phyloP scores from a whole-genome alignment of 2,113 vertebrate genomes.

The Heterotilapia buettikoferi region DNA sequence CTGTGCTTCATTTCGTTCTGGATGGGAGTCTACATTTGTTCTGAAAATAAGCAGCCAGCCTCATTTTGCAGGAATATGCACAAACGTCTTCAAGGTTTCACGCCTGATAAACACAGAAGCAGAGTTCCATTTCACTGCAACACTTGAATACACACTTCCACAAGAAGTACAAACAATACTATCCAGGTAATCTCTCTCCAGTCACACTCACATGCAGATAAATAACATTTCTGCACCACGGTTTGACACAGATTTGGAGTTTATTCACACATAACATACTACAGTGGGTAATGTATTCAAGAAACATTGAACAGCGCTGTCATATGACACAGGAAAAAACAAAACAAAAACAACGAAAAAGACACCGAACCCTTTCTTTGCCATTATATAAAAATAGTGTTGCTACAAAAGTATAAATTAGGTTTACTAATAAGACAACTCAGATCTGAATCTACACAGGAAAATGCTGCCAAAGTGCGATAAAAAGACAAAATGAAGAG shows the following conservation, averaged over 20 bases:
- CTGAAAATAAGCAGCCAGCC: conserved; percentile 17
- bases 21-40: conserved; percentile 20
- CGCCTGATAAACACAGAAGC: background rate
- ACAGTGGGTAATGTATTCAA: conserved; percentile 88
- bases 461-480: conserved; percentile 72
- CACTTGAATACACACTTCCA: background rate
- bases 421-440: conserved; percentile 89
- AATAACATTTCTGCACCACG: background rate
- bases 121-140: background rate
- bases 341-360: conserved; percentile 61
- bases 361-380: conserved; percentile 81
- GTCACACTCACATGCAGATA: background rate
- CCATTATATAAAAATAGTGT: conserved; percentile 99
- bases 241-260: conserved; percentile 63
- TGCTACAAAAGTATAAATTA: conserved; percentile 99
- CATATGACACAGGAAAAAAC: conserved; percentile 72
- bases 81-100: conserved; percentile 2
- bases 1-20: conserved; percentile 26
- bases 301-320: conserved; percentile 86
- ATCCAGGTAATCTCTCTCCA: background rate
- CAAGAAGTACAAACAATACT: background rate
- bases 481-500: conserved; percentile 71
- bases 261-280: conserved; percentile 96
- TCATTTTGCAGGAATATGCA: background rate
- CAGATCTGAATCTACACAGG: conserved; percentile 81